A percentile compares a stretch with the other conserved stretches of the same genome.
These are phyloP conservation scores for Anguilla anguilla DNA, from an alignment of 2,797 vertebrate genomes.

Conservation along the genomic window DNA sequence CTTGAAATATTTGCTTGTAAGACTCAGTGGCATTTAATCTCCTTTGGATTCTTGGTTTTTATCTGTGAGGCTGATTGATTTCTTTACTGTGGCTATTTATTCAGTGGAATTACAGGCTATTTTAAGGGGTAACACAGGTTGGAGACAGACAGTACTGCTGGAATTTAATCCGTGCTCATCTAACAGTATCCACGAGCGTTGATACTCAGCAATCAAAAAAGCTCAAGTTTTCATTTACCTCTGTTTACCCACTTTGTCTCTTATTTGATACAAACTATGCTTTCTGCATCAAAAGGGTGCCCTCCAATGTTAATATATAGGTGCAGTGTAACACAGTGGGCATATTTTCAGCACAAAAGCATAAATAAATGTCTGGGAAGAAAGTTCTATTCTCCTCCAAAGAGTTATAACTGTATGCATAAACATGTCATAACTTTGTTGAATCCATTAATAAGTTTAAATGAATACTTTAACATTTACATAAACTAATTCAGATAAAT, in stretches of 20 bases:
- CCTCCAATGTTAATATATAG: slow-evolving; percentile 8
- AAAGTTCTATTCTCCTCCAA: neutral
- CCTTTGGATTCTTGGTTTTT: slow-evolving; percentile 30
- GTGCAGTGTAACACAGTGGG: neutral
- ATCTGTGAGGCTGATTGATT: slow-evolving; percentile 34
- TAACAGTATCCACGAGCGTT: neutral
- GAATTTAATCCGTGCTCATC: slow-evolving; percentile 31
- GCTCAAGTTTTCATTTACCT: slow-evolving; percentile 19
- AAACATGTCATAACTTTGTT: neutral
- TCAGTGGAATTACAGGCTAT: slow-evolving; percentile 32
- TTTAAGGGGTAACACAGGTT: slow-evolving; percentile 19
- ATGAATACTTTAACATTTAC: neutral
- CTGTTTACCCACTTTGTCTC: slow-evolving; percentile 16
- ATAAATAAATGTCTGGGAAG: neutral
- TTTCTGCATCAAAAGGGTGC: neutral
- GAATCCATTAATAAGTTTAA: too few relatives aligned
- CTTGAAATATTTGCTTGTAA: slow-evolving; percentile 37
- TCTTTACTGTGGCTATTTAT: slow-evolving; percentile 30
- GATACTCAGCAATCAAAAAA: slow-evolving; percentile 22
- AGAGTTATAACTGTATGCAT: neutral
- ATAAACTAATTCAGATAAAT: neutral
- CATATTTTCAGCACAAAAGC: neutral
- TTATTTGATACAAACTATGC: slow-evolving; percentile 2
- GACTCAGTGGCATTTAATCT: slow-evolving; percentile 32
- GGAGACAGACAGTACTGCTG: slow-evolving; percentile 23